Percentiles rank a stretch among this genome's conserved stretches.
These are phyloP conservation scores for Phrynosoma blainvillii DNA, from an alignment of 2,113 vertebrate genomes.

Conservation along the genomic window DNA sequence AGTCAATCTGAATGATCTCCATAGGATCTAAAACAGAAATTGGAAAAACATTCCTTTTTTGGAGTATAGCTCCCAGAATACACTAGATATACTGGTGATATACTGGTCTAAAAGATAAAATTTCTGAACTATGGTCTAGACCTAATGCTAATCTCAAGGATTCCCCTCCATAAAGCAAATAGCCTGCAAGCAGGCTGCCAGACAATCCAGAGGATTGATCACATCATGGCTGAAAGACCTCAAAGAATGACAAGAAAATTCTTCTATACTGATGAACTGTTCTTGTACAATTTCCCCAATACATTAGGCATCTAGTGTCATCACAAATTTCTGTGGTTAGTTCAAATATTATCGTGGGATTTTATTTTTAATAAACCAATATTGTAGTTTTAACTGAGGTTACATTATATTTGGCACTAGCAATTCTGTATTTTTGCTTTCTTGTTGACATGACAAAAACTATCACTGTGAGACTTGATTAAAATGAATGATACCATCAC, in stretches of 20 bases:
- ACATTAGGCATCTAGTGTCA: slow-evolving; percentile 44
- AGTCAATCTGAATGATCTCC: too few relatives aligned
- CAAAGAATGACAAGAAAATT: slow-evolving; percentile 27
- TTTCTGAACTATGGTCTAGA: not conserved
- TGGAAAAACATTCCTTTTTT: too few relatives aligned
- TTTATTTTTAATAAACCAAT: slow-evolving; percentile 43
- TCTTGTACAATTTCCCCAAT: slow-evolving; percentile 60
- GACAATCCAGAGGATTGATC: not conserved
- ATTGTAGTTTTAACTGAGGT: not conserved
- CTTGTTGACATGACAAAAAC: slow-evolving; percentile 46
- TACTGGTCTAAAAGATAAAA: too few relatives aligned
- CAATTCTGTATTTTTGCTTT: slow-evolving; percentile 43
- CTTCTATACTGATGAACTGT: slow-evolving; percentile 33
- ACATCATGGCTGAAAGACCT: slow-evolving; percentile 23
- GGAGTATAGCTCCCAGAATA: too few relatives aligned
- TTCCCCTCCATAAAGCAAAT: slow-evolving; percentile 6
- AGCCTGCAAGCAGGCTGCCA: not conserved
- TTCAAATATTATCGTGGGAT: too few relatives aligned
- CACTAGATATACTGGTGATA: too few relatives aligned
- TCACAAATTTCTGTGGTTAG: not conserved
- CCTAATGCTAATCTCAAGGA: not conserved
- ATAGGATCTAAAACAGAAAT: too few relatives aligned
- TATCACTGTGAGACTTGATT: slow-evolving; percentile 47
- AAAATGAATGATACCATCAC: slow-evolving; percentile 41
- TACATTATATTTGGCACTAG: slow-evolving; percentile 55